Base-by-base conservation (phyloP, 2,797 vertebrate species). In the Notamacropus eugenii region DNA sequence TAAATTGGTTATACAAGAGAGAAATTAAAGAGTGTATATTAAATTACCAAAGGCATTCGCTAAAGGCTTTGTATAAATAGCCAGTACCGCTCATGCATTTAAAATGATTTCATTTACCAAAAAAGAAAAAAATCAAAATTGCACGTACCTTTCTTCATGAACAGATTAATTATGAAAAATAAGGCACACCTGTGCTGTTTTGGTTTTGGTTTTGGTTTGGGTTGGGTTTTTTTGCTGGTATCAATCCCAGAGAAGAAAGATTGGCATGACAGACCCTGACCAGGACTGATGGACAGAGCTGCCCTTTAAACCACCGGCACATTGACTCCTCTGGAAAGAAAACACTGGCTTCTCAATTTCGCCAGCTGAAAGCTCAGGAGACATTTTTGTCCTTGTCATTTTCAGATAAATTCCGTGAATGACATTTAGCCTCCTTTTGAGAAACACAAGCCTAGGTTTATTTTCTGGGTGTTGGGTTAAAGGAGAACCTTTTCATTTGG, bases 261-360 rank as follows among this genome's bases (percentile, higher is more conserved):
- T 87, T 87, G 74, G 40, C 74, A 87, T 46, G 74, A 87, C 40
- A 87, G 74, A 27, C 9, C 74, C 9, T 50, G 74, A 27, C 40
- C 40, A 87, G 40, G 40, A 87, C 13, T 87, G 74, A 87, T 28
- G 40, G 74, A 87, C 74, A 87, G 74, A 50, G 74, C 74, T 90
- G 56, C 90, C 57, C 55, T 62, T 90, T 90, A 55, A 55, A 90
- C 56, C 52, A 54, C 4, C 67, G 52, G 34, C 55, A 59, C 4
- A 55, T n/a, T 59, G 55, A 92, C 92, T 95, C 95, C n/a, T 92
- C 93, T 94, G 90, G 92, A 59, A 96, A 58, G 91, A 34, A 54
- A 95, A 97, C 67, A 92, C 24, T 90, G 52, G 74, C 74, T 87
- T 87, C 74, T 87, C 74, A 87, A 50, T 87, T 87, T 87, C 74